Evolutionary conservation across 2,888 invertebrate genomes (phyloP), one percentile per base, ranked within the genome.

Genomic region (Xanthorhoe designata): DNA sequence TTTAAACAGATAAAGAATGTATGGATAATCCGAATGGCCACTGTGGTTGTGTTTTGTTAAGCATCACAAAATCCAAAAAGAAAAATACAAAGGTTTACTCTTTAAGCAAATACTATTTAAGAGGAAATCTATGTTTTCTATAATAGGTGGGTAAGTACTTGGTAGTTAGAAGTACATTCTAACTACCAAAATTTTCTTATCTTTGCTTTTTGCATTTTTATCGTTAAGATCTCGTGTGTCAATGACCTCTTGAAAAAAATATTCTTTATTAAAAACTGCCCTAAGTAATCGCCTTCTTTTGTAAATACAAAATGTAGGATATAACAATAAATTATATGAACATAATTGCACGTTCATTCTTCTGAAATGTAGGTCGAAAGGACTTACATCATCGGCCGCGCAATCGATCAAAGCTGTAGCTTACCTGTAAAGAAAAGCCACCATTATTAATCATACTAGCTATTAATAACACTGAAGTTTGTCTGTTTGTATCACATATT

Each of bases 341-440:
- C 5, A 18, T 10, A 35, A 54, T 18, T 10, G 38, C 18, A 8
- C 18, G n/a, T 55, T 10, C 24, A 10, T 24, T 55, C 19, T 2
- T 51, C 19, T 19, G 6, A 63, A 29, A 60, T 60, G 42, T 62
- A 58, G 19, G 17, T 32, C 15, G 57, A 50, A 29, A 8, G 38
- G 35, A 67, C 68, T 64, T 68, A 64, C 64, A 54, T 56, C 49
- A 64, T 18, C 54, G 29, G 45, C 35, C 18, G 57, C 35, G 51
- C 61, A 18, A 54, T 68, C 61, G 18, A 64, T 61, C 68, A 58
- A 63, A 17, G 32, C n/a, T 62, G 59, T 59, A 59, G 54, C 64
- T 68, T 68, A 68, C 68, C 68, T 68, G 61, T 15, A 68, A 68
- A 42, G 18, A 64, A 64, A 61, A 57, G 7, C 9, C 24, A 61